Evolutionary conservation across 2,888 invertebrate species (phyloP), one percentile per base, ranked within the genome.

Genomic region (Apotomis betuletana): DNA sequence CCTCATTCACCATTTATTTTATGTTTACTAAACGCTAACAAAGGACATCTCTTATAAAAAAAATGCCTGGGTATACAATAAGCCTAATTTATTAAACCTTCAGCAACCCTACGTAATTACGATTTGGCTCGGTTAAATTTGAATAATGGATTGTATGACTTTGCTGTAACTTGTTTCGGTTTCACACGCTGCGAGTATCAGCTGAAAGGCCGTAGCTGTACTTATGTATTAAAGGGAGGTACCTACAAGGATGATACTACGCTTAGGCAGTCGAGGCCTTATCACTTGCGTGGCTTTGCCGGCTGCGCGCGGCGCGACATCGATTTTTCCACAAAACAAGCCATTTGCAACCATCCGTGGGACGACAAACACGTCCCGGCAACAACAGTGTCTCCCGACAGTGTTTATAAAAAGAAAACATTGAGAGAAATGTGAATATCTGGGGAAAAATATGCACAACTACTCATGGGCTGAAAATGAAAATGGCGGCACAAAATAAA

Each of bases 261-360:
- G 70, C 5, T 72, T 59, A 67, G 71, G 67, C 68, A 63, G 74
- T 65, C 74, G 52, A 61, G 71, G 76, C 81, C 83, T 90, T 90
- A 90, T 89, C 90, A 89, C 83, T 87, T 80, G 83, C 82, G 84
- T 80, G 81, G 80, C 80, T 83, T 81, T 79, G 80, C 77, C 78
- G 83, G 83, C 81, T 91, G 92, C 92, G 92, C 92, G 90, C 90
- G 88, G 84, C 91, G 87, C 83, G 78, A 75, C 84, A 91, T 91
- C 91, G 92, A 91, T 92, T 92, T 92, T 91, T 88, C 89, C 87
- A 85, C 87, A 77, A 89, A 87, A 88, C 89, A 89, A 88, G 84
- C 84, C 89, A 89, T 89, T 90, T 83, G 82, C 81, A 87, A 84
- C 86, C 85, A 83, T 83, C 87, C 82, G 85, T 84, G 87, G 84